phyloP scores from a whole-genome alignment of 2,888 invertebrate species.

The Hesperia comma region DNA sequence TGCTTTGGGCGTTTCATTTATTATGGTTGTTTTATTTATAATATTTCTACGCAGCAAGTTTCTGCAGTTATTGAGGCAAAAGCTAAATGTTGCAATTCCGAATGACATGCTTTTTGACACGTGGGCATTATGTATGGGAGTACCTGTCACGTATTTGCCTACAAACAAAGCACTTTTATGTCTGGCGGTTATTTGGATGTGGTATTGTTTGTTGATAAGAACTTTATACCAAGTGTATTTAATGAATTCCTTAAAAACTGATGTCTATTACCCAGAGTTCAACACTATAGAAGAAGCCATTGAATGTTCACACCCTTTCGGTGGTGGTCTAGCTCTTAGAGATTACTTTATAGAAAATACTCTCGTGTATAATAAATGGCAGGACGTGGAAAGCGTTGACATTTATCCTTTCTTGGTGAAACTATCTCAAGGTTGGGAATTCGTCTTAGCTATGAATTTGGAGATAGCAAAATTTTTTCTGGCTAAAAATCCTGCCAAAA shows the following conservation, averaged over 20 bases:
- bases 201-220: slow-evolving; percentile 68
- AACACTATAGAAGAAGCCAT: slow-evolving; percentile 62
- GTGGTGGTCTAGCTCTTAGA: slow-evolving; percentile 62
- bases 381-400: slow-evolving; percentile 51
- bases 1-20: slow-evolving; percentile 55
- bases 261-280: slow-evolving; percentile 56
- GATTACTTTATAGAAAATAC: slow-evolving; percentile 65
- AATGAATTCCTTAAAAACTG: slow-evolving; percentile 64
- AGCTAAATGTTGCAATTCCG: slow-evolving; percentile 42
- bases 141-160: slow-evolving; percentile 58
- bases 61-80: slow-evolving; percentile 45
- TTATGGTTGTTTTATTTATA: slow-evolving; percentile 53
- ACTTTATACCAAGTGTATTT: slow-evolving; percentile 69
- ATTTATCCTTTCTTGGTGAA: slow-evolving; percentile 52
- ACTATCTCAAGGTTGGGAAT: slow-evolving; percentile 58
- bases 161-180: slow-evolving; percentile 54
- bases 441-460: slow-evolving; percentile 62
- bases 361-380: slow-evolving; percentile 59
- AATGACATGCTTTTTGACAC: slow-evolving; percentile 48
- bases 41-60: slow-evolving; percentile 52
- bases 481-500: slow-evolving; percentile 47
- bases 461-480: slow-evolving; percentile 54
- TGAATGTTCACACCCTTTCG: slow-evolving; percentile 58
- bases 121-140: slow-evolving; percentile 63
- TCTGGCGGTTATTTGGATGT: slow-evolving; percentile 63